Evolutionary conservation across 2,888 invertebrate species (phyloP).

Genomic region (Agapostemon virescens): DNA sequence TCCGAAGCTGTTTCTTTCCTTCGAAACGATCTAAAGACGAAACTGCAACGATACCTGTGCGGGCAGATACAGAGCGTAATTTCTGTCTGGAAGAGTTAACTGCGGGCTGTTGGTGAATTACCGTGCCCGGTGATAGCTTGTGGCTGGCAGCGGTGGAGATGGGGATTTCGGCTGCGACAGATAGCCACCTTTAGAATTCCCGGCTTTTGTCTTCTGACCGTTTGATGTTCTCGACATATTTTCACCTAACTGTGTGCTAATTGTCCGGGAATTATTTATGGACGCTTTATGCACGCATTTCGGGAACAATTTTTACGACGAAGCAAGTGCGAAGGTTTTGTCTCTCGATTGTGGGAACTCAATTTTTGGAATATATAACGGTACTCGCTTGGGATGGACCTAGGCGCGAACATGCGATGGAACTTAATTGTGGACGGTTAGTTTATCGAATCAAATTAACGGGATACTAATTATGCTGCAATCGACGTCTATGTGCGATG

Average conservation of each 20-base stretch:
- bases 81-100: constrained; percentile 13
- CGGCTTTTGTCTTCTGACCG: neutral
- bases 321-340: neutral
- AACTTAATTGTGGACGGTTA: too few relatives aligned
- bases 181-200: neutral
- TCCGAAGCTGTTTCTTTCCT: neutral
- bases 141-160: neutral
- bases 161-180: neutral
- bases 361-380: neutral
- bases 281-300: neutral
- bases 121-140: neutral
- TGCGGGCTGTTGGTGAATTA: constrained; percentile 17
- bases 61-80: constrained; percentile 18
- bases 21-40: neutral
- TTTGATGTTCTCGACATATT: neutral
- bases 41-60: constrained; percentile 13
- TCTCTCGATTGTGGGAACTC: neutral
- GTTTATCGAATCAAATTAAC: too few relatives aligned
- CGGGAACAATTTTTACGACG: neutral
- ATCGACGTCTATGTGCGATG: too few relatives aligned
- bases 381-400: too few relatives aligned
- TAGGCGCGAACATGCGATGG: neutral
- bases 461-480: too few relatives aligned
- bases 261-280: neutral
- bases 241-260: neutral